phyloP scores from a whole-genome alignment of 2,888 invertebrate species.

The Carterocephalus palaemon region DNA sequence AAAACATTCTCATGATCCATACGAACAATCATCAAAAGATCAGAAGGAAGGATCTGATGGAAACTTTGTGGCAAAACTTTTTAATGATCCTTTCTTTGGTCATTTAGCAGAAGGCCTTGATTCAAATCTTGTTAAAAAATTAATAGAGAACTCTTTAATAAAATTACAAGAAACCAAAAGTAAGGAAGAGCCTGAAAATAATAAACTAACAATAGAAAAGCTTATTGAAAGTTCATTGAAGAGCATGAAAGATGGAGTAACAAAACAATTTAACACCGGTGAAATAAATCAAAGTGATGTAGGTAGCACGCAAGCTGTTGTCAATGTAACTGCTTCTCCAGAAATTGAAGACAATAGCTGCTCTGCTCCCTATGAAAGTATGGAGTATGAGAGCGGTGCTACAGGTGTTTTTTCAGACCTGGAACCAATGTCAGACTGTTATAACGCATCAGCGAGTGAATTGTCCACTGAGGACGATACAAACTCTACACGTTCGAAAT shows the following conservation, averaged over 20 bases:
- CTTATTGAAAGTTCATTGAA: conserved; percentile 73
- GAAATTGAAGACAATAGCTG: conserved; percentile 77
- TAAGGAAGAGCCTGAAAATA: conserved; percentile 67
- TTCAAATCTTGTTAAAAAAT: conserved; percentile 79
- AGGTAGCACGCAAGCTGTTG: conserved; percentile 42
- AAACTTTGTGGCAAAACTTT: conserved; percentile 78
- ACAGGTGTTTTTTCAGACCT: conserved; percentile 74
- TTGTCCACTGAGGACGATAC: conserved; percentile 82
- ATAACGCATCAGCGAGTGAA: conserved; percentile 84
- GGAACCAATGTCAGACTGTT: conserved; percentile 83
- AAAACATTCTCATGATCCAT: conserved; percentile 34
- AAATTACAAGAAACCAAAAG: conserved; percentile 76
- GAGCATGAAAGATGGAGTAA: conserved; percentile 60
- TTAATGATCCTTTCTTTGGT: conserved; percentile 82
- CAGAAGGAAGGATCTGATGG: conserved; percentile 43
- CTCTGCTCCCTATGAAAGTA: conserved; percentile 86
- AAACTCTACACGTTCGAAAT: conserved; percentile 82
- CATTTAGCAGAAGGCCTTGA: conserved; percentile 81
- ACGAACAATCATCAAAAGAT: conserved; percentile 17
- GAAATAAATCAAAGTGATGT: conserved; percentile 42
- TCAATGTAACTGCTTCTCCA: conserved; percentile 44
- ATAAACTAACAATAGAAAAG: conserved; percentile 69
- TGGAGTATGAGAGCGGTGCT: conserved; percentile 83
- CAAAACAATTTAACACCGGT: conserved; percentile 38
- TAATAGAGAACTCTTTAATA: conserved; percentile 83